Conservation (phyloP, 2,888 invertebrate genomes). For the Synanthedon formicaeformis region DNA sequence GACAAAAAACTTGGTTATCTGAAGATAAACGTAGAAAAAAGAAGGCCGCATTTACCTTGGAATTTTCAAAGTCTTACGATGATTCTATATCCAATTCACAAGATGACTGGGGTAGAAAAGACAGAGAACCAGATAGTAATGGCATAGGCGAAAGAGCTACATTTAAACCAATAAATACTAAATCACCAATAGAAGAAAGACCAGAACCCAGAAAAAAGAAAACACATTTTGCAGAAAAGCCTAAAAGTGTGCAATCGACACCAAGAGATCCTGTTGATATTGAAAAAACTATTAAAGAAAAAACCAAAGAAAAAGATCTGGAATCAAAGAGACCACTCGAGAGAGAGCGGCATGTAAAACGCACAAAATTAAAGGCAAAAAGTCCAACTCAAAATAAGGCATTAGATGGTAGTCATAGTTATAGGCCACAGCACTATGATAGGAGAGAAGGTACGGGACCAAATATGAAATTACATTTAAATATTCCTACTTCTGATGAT, state of each 20-base stretch:
- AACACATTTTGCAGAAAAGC: constrained; percentile 60
- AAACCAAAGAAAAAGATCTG: constrained; percentile 46
- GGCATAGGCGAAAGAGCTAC: constrained; percentile 38
- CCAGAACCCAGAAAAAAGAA: constrained; percentile 46
- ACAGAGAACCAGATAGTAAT: constrained; percentile 34
- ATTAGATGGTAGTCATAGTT: constrained; percentile 35
- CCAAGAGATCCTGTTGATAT: constrained; percentile 49
- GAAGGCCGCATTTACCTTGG: constrained; percentile 78
- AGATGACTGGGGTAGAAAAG: constrained; percentile 56
- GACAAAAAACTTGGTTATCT: constrained; percentile 71
- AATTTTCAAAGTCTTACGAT: constrained; percentile 74
- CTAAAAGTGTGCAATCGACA: constrained; percentile 51
- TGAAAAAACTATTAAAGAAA: constrained; percentile 55
- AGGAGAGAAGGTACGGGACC: constrained; percentile 64
- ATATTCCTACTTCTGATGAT: constrained; percentile 73
- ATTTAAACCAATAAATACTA: constrained; percentile 34
- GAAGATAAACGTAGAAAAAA: constrained; percentile 80
- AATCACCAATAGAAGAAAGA: constrained; percentile 56
- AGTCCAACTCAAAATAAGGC: constrained; percentile 59
- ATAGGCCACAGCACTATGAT: constrained; percentile 52
- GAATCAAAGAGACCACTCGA: constrained; percentile 51
- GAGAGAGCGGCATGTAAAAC: constrained; percentile 58
- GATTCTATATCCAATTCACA: constrained; percentile 65
- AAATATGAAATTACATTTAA: constrained; percentile 64
- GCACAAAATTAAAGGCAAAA: constrained; percentile 61